Evolutionary conservation across 2,888 invertebrate genomes (phyloP).

Genomic region (Meteorus cinctellus): DNA sequence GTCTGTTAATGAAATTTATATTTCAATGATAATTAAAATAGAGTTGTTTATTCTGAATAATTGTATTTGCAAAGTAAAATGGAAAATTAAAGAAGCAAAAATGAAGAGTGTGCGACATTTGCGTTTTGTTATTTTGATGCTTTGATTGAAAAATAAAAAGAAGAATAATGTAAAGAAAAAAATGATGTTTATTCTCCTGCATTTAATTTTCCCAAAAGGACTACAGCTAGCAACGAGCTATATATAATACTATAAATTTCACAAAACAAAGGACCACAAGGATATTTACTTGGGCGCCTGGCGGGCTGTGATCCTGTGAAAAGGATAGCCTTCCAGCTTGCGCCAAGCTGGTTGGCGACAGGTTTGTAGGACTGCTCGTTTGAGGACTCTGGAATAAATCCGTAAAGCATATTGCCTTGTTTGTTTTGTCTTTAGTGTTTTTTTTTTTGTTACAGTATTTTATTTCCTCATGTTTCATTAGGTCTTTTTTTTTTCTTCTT

Average conservation of each 20-base stretch:
- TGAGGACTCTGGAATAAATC: slow-evolving; percentile 78
- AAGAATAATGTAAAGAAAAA: neutral
- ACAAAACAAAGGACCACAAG: slow-evolving; percentile 56
- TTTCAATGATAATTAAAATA: neutral
- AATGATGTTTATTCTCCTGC: neutral
- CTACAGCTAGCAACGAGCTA: slow-evolving; percentile 15
- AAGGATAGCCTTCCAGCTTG: slow-evolving; percentile 73
- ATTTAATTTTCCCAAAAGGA: neutral
- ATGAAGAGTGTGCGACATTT: neutral
- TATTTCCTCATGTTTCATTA: neutral
- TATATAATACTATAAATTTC: slow-evolving; percentile 18
- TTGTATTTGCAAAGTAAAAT: neutral
- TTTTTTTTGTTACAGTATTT: neutral
- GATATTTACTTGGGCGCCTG: slow-evolving; percentile 73
- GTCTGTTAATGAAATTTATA: neutral
- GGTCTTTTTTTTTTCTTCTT: neutral
- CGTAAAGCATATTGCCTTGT: slow-evolving; percentile 57
- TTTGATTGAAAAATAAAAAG: neutral
- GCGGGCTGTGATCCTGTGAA: slow-evolving; percentile 71
- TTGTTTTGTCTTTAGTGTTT: slow-evolving; percentile 25
- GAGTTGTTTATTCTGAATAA: neutral
- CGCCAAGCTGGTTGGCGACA: slow-evolving; percentile 81
- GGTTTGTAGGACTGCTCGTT: slow-evolving; percentile 82
- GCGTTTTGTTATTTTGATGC: no score
- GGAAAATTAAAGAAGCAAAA: neutral